Evolutionary conservation across 1,140 invertebrate genomes (phyloP).

Genomic region (Neodiprion fabricii): DNA sequence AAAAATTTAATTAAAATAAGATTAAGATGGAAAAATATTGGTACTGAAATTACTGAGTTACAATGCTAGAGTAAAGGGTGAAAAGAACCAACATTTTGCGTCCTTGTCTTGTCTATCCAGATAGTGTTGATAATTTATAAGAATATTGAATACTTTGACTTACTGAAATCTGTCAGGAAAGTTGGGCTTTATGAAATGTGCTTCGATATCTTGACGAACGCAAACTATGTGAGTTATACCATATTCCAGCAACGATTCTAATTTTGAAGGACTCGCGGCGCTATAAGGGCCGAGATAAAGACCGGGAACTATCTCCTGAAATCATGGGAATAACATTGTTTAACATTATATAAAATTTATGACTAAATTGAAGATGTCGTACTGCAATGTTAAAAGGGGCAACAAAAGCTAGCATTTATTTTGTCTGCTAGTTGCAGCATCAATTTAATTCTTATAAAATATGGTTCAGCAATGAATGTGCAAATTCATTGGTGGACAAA

Average conservation of each 20-base stretch:
- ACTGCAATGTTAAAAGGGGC: no score
- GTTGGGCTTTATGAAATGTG: conserved; percentile 72
- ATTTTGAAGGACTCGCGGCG: conserved; percentile 62
- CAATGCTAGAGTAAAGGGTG: no score
- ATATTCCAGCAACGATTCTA: conserved; percentile 61
- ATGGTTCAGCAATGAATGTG: conserved; percentile 9
- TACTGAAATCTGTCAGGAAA: conserved; percentile 71
- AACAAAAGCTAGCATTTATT: background rate
- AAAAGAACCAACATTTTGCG: no score
- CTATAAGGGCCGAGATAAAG: conserved; percentile 74
- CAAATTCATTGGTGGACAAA: background rate
- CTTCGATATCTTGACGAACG: conserved; percentile 71
- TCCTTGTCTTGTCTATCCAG: background rate
- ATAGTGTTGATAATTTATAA: background rate
- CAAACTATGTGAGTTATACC: conserved; percentile 77
- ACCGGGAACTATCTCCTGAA: conserved; percentile 71
- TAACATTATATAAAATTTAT: no score
- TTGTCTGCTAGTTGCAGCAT: background rate
- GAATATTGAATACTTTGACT: conserved; percentile 17
- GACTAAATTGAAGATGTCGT: no score
- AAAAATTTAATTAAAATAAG: no score
- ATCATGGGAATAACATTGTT: conserved; percentile 3
- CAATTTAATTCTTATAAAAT: background rate
- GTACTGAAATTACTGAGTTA: no score
- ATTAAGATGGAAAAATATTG: no score